Conservation (phyloP, 2,113 vertebrate species). For the Peucedramus taeniatus region DNA sequence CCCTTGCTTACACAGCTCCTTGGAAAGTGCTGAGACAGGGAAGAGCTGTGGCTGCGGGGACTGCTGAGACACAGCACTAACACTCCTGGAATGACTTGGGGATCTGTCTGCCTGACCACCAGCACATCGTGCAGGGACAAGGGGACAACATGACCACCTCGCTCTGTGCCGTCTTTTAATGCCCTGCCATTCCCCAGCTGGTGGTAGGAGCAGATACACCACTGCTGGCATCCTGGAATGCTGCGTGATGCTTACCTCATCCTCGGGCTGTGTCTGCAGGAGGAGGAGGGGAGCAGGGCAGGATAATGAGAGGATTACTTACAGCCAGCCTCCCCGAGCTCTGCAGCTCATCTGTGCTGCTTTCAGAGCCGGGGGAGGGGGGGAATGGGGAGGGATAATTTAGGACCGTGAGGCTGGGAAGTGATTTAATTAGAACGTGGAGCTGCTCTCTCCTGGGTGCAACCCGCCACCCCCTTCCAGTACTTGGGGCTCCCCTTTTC, state of each 20-base stretch:
- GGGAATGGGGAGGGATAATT: background rate
- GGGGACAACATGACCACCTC: background rate
- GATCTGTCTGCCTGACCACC: fast-evolving
- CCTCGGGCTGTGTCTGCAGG: background rate
- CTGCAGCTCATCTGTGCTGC: background rate
- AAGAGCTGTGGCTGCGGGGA: background rate
- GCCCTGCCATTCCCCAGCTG: fast-evolving
- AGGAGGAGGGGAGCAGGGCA: background rate
- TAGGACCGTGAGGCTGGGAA: background rate
- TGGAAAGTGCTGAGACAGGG: background rate
- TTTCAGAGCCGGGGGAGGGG: background rate
- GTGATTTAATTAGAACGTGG: background rate
- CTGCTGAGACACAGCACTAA: background rate
- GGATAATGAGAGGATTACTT: conserved; percentile 24
- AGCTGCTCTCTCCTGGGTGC: background rate
- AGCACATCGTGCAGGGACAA: fast-evolving
- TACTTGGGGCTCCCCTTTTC: background rate
- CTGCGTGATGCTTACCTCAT: background rate
- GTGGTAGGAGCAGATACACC: background rate
- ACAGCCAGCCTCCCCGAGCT: background rate
- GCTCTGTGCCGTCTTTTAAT: background rate
- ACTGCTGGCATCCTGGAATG: background rate
- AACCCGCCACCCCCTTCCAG: background rate
- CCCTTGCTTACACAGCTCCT: fast-evolving
- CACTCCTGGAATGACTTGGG: background rate